phyloP scores from a whole-genome alignment of 2,888 invertebrate genomes.

The Trichopria drosophilae region DNA sequence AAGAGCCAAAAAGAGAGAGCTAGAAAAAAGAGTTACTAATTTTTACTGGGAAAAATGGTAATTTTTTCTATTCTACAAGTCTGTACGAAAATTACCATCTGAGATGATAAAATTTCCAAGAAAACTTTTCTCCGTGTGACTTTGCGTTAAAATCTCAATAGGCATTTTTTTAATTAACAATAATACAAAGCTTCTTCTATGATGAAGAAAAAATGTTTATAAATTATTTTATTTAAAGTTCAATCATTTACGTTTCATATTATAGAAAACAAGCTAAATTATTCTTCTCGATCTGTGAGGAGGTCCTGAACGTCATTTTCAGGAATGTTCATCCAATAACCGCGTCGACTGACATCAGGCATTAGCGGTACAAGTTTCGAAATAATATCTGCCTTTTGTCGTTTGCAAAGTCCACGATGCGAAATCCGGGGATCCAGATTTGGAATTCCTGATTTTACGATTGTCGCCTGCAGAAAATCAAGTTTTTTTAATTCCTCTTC shows the following conservation, averaged over 20 bases:
- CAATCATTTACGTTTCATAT: not conserved
- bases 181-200: too few species aligned
- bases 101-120: too few species aligned
- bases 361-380: not conserved
- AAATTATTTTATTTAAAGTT: too few species aligned
- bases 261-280: not conserved
- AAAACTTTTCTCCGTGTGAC: too few species aligned
- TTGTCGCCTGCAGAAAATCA: not conserved
- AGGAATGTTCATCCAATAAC: conserved; percentile 3
- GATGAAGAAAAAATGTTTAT: too few species aligned
- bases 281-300: not conserved
- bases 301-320: not conserved
- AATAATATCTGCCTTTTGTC: not conserved
- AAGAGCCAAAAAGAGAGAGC: too few species aligned
- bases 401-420: not conserved
- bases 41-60: too few species aligned
- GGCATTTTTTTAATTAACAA: too few species aligned
- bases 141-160: too few species aligned
- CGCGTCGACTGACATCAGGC: not conserved
- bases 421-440: not conserved
- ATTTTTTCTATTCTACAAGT: too few species aligned
- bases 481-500: conserved; percentile 2
- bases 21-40: too few species aligned
- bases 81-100: too few species aligned
- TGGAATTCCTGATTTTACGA: not conserved